Percentiles rank a stretch among this genome's conserved stretches.
Conservation (phyloP, 2,888 invertebrate genomes). For the Frankliniella intonsa region DNA sequence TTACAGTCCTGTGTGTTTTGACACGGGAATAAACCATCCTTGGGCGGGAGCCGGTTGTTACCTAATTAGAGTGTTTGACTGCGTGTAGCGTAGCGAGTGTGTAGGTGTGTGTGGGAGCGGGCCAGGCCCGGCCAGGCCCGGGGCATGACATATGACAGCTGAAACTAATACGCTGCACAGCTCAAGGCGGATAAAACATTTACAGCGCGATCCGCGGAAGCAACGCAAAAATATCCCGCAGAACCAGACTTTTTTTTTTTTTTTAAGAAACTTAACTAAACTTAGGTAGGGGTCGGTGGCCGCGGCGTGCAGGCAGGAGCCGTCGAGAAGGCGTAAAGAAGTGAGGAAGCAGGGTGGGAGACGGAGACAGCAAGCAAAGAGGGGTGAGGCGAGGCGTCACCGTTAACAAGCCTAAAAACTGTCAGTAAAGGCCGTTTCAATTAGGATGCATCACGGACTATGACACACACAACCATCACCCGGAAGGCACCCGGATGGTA, state of each 20-base stretch:
- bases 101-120: background rate
- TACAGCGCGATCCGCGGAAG: too few species aligned
- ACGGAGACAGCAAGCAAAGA: background rate
- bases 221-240: too few species aligned
- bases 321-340: background rate
- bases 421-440: too few species aligned
- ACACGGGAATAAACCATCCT: conserved; percentile 21
- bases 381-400: background rate
- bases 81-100: background rate
- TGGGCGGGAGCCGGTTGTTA: conserved; percentile 18
- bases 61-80: background rate
- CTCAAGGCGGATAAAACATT: too few species aligned
- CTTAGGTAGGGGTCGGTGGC: background rate
- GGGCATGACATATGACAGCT: conserved; percentile 13
- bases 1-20: conserved; percentile 20
- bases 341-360: background rate
- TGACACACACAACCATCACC: too few species aligned
- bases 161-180: background rate
- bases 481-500: too few species aligned
- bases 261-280: too few species aligned
- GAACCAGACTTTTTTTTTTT: too few species aligned
- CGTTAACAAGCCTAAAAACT: background rate
- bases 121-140: background rate
- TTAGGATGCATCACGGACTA: too few species aligned
- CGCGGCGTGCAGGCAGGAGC: background rate